Conservation (phyloP, 2,797 vertebrate species). For the Miichthys miiuy region DNA sequence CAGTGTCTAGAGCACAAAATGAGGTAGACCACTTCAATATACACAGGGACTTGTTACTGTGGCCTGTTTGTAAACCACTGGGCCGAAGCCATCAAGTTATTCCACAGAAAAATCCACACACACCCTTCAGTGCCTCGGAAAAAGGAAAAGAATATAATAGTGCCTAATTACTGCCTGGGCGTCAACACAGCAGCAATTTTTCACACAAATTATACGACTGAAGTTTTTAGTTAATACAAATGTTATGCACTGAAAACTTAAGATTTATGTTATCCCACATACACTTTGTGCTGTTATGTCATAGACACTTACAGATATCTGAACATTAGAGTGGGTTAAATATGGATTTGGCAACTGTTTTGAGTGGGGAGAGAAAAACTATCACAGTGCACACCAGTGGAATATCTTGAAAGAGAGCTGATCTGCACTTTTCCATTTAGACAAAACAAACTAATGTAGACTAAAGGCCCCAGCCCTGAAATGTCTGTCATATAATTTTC, state of each 20-base stretch:
- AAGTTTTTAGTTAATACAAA: slow-evolving; percentile 38
- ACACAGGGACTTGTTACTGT: slow-evolving; percentile 30
- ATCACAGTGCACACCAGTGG: slow-evolving; percentile 54
- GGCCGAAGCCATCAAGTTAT: slow-evolving; percentile 46
- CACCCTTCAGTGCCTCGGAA: slow-evolving; percentile 65
- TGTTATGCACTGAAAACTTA: slow-evolving; percentile 27
- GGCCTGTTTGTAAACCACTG: slow-evolving; percentile 60
- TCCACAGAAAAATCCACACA: slow-evolving; percentile 34
- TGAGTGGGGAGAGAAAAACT: not conserved
- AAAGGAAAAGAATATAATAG: slow-evolving; percentile 14
- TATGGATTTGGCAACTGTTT: slow-evolving; percentile 19
- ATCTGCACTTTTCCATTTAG: slow-evolving; percentile 34
- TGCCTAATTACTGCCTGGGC: slow-evolving; percentile 42
- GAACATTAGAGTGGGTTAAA: slow-evolving; percentile 51
- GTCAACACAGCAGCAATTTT: slow-evolving; percentile 49
- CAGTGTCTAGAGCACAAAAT: slow-evolving; percentile 74
- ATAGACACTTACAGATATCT: slow-evolving; percentile 32
- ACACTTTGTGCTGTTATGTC: slow-evolving; percentile 70
- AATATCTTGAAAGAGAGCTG: slow-evolving; percentile 35
- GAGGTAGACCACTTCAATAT: slow-evolving; percentile 83
- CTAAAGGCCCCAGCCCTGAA: slow-evolving; percentile 48
- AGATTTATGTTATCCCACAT: slow-evolving; percentile 21
- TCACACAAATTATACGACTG: slow-evolving; percentile 43
- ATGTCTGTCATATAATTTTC: slow-evolving; percentile 48
- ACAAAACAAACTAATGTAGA: slow-evolving; percentile 18